Evolutionary conservation across 2,888 invertebrate genomes (phyloP).

Genomic region (Limenitis camilla): DNA sequence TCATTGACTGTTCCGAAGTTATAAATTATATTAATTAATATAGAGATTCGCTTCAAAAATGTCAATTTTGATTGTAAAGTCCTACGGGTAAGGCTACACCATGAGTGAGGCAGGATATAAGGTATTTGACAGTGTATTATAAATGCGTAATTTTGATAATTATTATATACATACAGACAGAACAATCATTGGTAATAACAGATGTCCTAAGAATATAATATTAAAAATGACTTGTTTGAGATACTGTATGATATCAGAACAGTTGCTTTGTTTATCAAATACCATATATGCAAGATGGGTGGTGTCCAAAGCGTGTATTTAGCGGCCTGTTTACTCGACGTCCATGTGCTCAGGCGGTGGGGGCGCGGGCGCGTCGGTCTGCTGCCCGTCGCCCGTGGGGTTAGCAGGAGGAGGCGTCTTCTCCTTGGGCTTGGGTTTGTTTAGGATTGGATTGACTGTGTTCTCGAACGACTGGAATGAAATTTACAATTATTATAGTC

Average conservation of each 20-base stretch:
- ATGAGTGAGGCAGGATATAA: too few relatives aligned
- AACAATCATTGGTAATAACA: too few relatives aligned
- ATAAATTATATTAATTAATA: too few relatives aligned
- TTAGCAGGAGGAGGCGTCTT: conserved; percentile 64
- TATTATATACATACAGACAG: too few relatives aligned
- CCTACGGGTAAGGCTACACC: too few relatives aligned
- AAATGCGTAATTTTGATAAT: too few relatives aligned
- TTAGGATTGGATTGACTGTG: conserved; percentile 83
- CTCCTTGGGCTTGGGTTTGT: conserved; percentile 92
- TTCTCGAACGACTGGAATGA: conserved; percentile 74
- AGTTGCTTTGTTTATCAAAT: too few relatives aligned
- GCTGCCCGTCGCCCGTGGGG: conserved; percentile 29
- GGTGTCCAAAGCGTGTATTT: conserved; percentile 2
- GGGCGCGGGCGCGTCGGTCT: conserved; percentile 30
- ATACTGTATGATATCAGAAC: neutral
- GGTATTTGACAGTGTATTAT: too few relatives aligned
- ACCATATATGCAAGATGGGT: neutral
- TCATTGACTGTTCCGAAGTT: too few relatives aligned
- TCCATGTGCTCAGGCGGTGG: conserved; percentile 60
- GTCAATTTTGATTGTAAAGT: too few relatives aligned
- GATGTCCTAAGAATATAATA: too few relatives aligned
- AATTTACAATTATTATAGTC: neutral
- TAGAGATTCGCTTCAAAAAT: too few relatives aligned
- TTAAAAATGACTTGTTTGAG: neutral
- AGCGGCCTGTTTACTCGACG: conserved; percentile 48